Percentiles rank a stretch among this genome's conserved stretches.
These are phyloP conservation scores for Drosophila silvestris DNA, from an alignment of 2,888 invertebrate genomes.

Conservation along the genomic window DNA sequence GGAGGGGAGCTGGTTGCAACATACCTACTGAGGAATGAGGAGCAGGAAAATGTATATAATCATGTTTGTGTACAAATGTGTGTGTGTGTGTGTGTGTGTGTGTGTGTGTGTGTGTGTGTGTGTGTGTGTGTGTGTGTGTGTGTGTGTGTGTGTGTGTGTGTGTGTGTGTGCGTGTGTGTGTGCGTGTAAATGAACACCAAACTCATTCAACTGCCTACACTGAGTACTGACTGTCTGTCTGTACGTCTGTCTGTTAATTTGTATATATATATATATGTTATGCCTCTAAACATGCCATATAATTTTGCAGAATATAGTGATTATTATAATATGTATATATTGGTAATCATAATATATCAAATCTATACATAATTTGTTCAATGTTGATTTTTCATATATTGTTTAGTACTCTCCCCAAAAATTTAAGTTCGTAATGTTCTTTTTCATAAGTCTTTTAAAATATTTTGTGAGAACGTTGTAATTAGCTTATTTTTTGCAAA, in stretches of 20 bases:
- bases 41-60: too few relatives aligned
- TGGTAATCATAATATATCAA: neutral
- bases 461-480: neutral
- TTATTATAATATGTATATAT: neutral
- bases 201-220: neutral
- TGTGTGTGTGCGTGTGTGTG: neutral
- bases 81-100: too few relatives aligned
- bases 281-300: neutral
- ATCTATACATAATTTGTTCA: too few relatives aligned
- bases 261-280: neutral
- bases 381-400: neutral
- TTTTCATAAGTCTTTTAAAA: neutral
- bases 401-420: neutral
- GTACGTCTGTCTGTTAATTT: neutral
- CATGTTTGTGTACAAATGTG: too few relatives aligned
- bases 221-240: neutral
- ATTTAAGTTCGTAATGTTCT: neutral
- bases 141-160: neutral
- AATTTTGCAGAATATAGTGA: neutral
- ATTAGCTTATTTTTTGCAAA: neutral
- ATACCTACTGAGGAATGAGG: too few relatives aligned
- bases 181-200: neutral
- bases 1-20: too few relatives aligned
- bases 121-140: too few relatives aligned
- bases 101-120: too few relatives aligned